Evolutionary conservation across 2,113 vertebrate genomes (phyloP).

Genomic region (Lipotes vexillifer): DNA sequence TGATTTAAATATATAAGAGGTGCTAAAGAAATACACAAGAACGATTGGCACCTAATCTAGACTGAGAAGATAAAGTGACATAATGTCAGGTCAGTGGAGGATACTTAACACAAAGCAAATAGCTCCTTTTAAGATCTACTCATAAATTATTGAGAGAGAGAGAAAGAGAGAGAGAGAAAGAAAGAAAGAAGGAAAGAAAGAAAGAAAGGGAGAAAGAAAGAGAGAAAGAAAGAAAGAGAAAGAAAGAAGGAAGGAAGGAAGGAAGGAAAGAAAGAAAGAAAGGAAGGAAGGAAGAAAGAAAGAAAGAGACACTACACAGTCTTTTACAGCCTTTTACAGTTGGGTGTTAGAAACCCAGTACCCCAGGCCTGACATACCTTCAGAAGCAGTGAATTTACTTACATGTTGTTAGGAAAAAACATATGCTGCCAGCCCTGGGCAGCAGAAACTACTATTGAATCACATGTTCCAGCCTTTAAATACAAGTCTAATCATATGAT

Average conservation of each 20-base stretch:
- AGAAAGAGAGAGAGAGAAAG: neutral
- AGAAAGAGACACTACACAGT: neutral
- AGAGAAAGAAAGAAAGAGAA: too few species aligned
- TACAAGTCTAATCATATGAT: constrained; percentile 4
- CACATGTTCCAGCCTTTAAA: neutral
- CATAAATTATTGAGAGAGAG: neutral
- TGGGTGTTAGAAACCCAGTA: neutral
- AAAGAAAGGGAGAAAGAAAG: neutral
- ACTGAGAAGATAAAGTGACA: neutral
- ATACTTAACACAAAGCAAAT: neutral
- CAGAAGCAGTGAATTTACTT: neutral
- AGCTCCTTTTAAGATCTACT: neutral
- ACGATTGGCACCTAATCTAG: neutral
- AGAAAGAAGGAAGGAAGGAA: too few species aligned
- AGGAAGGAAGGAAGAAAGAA: neutral
- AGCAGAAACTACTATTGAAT: neutral
- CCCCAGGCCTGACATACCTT: neutral
- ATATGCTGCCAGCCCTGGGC: neutral
- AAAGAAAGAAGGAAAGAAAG: accelerated
- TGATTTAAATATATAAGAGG: neutral
- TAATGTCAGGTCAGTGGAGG: neutral
- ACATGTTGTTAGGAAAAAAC: neutral
- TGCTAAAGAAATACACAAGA: constrained; percentile 2
- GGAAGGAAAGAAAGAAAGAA: too few species aligned
- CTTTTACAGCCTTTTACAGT: neutral